Evolutionary conservation across 2,797 vertebrate species (phyloP), one percentile per base, ranked within the genome.

Genomic region (Ceyx erithaca): DNA sequence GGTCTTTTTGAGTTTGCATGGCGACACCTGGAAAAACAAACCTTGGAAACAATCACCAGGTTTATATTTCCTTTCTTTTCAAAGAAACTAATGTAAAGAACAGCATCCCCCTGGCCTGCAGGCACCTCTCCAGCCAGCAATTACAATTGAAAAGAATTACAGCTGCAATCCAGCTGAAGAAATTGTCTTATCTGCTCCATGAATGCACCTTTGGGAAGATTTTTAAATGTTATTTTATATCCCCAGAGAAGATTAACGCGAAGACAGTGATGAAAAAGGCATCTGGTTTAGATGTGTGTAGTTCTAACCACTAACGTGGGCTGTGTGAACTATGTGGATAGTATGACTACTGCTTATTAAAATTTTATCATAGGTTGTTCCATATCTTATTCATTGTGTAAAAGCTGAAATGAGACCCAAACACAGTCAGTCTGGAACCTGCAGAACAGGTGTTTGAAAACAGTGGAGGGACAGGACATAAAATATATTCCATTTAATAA

Each of bases 71-170:
- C 72, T 81, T 55, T 61, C 89, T 91, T 92, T 90, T 87, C 92
- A 89, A 90, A 83, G 78, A 71, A 94, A 89, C 62, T 82, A 85
- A 92, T 68, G 90, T 82, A 80, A 96, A 90, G 93, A 95, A 95
- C 83, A 90, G 90, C 86, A 80, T 90, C 31, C 15, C 78, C 82
- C 64, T 92, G 93, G 95, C 96, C 94, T 90, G 94, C 95, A 96
- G 94, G 96, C 94, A 95, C 90, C 86, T 96, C 94, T 96, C 96
- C 90, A 93, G 93, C 76, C 90, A 0, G 80, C 95, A 96, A 96
- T 96, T 96, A 94, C 95, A 94, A 94, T 52, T 94, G 94, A 93
- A 96, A 92, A 96, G 96, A 96, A 96, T 96, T 96, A 96, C 96
- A 95, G 90, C 95, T 96, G 90, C 94, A 96, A 94, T 96, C 96